phyloP scores from a whole-genome alignment of 2,797 vertebrate genomes.

The Chelidonichthys spinosus region DNA sequence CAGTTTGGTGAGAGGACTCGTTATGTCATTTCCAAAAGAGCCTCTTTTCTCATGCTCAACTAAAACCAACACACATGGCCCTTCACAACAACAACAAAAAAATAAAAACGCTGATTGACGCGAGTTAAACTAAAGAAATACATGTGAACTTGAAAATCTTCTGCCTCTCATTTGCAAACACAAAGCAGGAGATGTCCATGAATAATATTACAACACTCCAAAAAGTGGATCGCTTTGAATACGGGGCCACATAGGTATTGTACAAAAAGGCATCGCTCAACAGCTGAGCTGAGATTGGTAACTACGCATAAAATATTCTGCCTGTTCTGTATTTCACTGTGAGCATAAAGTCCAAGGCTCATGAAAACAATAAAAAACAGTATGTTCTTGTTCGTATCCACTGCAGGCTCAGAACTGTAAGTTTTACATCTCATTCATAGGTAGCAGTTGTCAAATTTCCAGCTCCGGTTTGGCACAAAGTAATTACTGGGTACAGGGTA shows the following conservation, averaged over 20 bases:
- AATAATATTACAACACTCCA: slow-evolving; percentile 12
- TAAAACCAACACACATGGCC: slow-evolving; percentile 33
- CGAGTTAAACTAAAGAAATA: not conserved
- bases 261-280: not conserved
- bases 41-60: slow-evolving; percentile 45
- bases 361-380: slow-evolving; percentile 9
- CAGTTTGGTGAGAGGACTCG: slow-evolving; percentile 68
- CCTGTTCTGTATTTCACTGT: slow-evolving; percentile 25
- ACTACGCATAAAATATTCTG: slow-evolving; percentile 29
- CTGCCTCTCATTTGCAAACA: slow-evolving; percentile 1
- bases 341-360: slow-evolving; percentile 9
- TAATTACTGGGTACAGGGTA: slow-evolving; percentile 27
- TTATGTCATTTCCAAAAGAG: slow-evolving; percentile 75
- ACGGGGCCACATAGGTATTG: slow-evolving; percentile 2
- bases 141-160: slow-evolving; percentile 1
- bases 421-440: slow-evolving; percentile 39
- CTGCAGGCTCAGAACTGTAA: slow-evolving; percentile 16
- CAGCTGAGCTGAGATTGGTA: slow-evolving; percentile 25
- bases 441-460: slow-evolving; percentile 27
- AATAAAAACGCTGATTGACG: slow-evolving; percentile 12
- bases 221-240: slow-evolving; percentile 17
- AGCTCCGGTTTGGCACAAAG: slow-evolving; percentile 39
- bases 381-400: slow-evolving; percentile 13
- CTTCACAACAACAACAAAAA: slow-evolving; percentile 44
- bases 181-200: not conserved